phyloP scores from a whole-genome alignment of 2,797 vertebrate species.

The Prunella strophiata region DNA sequence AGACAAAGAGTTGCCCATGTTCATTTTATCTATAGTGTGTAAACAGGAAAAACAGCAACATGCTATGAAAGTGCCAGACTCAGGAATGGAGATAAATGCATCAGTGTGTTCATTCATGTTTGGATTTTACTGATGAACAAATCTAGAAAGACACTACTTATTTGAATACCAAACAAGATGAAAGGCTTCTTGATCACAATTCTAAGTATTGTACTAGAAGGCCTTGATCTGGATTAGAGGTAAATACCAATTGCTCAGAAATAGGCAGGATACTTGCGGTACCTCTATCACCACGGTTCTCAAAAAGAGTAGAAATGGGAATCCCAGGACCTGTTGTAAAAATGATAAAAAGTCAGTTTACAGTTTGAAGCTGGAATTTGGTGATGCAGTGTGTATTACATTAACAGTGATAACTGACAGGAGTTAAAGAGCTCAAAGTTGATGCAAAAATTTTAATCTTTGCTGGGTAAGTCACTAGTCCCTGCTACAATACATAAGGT shows the following conservation, averaged over 20 bases:
- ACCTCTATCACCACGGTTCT: conserved; percentile 76
- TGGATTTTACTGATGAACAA: not conserved
- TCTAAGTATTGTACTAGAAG: not conserved
- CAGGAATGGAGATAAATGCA: not conserved
- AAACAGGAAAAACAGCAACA: not conserved
- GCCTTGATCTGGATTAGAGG: not conserved
- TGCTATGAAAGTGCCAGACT: not conserved
- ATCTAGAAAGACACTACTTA: not conserved
- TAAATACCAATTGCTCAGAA: not conserved
- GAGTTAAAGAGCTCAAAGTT: not conserved
- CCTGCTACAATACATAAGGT: not conserved
- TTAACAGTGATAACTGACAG: not conserved
- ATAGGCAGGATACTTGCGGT: conserved; percentile 5
- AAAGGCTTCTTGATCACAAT: not conserved
- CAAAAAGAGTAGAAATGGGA: conserved; percentile 81
- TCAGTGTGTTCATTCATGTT: not conserved
- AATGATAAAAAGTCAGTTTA: conserved; percentile 35
- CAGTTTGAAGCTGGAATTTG: not conserved
- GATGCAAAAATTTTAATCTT: not conserved
- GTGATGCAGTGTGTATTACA: not conserved
- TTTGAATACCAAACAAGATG: not conserved
- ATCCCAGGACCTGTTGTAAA: conserved; percentile 75
- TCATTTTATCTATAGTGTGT: not conserved
- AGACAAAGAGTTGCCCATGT: not conserved
- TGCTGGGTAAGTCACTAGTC: not conserved